A percentile compares a stretch with the other conserved stretches of the same genome.
Conservation (phyloP, 1,140 invertebrate genomes). For the Brachystomella parvula region DNA sequence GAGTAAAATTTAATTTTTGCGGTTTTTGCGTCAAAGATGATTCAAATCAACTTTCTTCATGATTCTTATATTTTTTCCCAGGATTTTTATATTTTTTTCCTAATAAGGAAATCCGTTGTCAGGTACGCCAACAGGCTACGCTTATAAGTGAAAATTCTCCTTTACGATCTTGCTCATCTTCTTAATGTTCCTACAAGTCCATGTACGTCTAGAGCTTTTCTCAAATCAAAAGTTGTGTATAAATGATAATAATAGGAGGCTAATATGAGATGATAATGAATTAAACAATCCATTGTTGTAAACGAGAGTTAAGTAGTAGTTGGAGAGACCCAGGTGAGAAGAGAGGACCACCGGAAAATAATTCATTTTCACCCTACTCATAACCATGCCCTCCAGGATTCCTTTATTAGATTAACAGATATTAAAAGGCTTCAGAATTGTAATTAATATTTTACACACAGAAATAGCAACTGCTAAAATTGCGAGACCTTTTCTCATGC, state of each 20-base stretch:
- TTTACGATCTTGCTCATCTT: neutral
- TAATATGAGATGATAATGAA: neutral
- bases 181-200: no score
- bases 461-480: no score
- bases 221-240: neutral
- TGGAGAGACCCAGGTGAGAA: neutral
- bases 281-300: neutral
- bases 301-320: neutral
- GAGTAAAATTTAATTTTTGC: neutral
- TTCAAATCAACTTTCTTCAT: neutral
- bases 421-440: neutral
- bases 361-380: neutral
- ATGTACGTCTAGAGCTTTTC: neutral
- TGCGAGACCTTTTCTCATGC: no score
- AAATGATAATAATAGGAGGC: neutral
- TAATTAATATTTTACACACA: neutral
- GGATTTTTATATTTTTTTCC: constrained; percentile 2
- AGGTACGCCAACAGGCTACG: constrained; percentile 1
- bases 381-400: neutral
- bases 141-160: neutral
- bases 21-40: neutral
- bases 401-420: neutral
- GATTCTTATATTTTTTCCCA: neutral
- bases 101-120: constrained; percentile 13
- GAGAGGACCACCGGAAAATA: neutral